phyloP scores from a whole-genome alignment of 64 coral and sea anemone genomes.

The Porites lutea region DNA sequence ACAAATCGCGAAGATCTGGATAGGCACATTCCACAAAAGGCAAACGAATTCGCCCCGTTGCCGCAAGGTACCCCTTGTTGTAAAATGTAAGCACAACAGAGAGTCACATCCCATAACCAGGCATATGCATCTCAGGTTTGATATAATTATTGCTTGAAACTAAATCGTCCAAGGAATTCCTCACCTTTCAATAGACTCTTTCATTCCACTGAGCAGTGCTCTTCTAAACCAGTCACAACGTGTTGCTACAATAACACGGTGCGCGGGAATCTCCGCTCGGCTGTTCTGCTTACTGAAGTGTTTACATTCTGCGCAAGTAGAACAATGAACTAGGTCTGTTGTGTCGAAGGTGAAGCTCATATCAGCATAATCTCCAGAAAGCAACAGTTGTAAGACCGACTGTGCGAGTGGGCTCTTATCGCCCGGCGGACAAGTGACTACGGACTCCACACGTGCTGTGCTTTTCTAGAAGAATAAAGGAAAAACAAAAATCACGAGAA shows the following conservation, averaged over 20 bases:
- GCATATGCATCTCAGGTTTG: too few species aligned
- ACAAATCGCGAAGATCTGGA: too few species aligned
- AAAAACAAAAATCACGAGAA: background rate
- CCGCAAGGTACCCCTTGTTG: too few species aligned
- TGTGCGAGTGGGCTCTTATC: slow-evolving; percentile 63
- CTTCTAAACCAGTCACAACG: slow-evolving; percentile 93
- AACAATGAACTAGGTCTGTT: slow-evolving; percentile 21
- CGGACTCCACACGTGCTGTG: slow-evolving; percentile 31
- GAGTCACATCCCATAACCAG: too few species aligned
- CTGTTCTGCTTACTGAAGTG: background rate
- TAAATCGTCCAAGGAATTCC: background rate
- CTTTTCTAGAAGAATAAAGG: slow-evolving; percentile 4
- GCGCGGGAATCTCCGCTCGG: slow-evolving; percentile 66
- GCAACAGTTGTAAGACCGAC: slow-evolving; percentile 56
- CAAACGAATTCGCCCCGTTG: too few species aligned
- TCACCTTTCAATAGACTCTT: slow-evolving; percentile 95
- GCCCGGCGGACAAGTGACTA: slow-evolving; percentile 48
- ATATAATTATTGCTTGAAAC: too few species aligned
- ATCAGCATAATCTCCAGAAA: slow-evolving; percentile 80
- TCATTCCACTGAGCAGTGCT: slow-evolving; percentile 96
- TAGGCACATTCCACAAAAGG: too few species aligned
- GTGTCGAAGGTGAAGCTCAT: slow-evolving; percentile 73
- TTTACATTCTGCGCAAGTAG: slow-evolving; percentile 24
- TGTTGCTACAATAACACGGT: slow-evolving; percentile 92
- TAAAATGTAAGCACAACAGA: too few species aligned